These are phyloP conservation scores for Thalassoma bifasciatum DNA, from an alignment of 2,113 vertebrate species.

Conservation along the genomic window DNA sequence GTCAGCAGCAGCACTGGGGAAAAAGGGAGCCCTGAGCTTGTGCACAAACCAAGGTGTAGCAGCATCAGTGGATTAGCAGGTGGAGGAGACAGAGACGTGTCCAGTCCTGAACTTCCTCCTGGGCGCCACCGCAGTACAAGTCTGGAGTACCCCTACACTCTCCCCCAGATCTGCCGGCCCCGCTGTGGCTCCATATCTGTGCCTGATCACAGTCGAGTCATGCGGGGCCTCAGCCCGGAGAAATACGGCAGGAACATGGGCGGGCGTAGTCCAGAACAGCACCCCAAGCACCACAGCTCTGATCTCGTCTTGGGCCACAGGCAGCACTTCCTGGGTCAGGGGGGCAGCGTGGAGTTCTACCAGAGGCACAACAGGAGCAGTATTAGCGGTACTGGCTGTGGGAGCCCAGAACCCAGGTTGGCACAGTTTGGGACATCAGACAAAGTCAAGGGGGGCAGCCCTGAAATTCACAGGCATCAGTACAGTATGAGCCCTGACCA, in stretches of 20 bases:
- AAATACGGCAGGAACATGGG: constrained; percentile 79
- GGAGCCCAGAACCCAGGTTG: constrained; percentile 92
- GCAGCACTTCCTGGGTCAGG: constrained; percentile 83
- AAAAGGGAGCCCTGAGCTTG: constrained; percentile 87
- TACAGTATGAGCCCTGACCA: constrained; percentile 90
- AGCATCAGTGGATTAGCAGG: constrained; percentile 75
- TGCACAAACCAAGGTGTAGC: constrained; percentile 87
- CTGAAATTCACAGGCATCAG: constrained; percentile 93
- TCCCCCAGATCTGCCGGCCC: constrained; percentile 81
- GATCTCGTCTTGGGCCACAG: constrained; percentile 79
- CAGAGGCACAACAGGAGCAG: constrained; percentile 91
- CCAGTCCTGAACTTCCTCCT: constrained; percentile 86
- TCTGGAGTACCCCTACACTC: constrained; percentile 88
- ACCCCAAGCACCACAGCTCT: constrained; percentile 82
- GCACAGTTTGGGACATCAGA: constrained; percentile 86
- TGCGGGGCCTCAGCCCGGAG: constrained; percentile 90
- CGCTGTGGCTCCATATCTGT: constrained; percentile 86
- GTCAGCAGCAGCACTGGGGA: constrained; percentile 67
- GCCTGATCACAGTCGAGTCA: constrained; percentile 86
- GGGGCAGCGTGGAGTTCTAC: constrained; percentile 90
- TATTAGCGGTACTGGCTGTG: constrained; percentile 79
- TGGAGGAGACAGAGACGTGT: constrained; percentile 73
- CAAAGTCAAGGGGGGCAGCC: constrained; percentile 87
- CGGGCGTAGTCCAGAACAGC: constrained; percentile 86
- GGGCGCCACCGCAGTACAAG: constrained; percentile 89